Base-by-base conservation (phyloP, 2,113 vertebrate genomes). In the Dromas ardeola region DNA sequence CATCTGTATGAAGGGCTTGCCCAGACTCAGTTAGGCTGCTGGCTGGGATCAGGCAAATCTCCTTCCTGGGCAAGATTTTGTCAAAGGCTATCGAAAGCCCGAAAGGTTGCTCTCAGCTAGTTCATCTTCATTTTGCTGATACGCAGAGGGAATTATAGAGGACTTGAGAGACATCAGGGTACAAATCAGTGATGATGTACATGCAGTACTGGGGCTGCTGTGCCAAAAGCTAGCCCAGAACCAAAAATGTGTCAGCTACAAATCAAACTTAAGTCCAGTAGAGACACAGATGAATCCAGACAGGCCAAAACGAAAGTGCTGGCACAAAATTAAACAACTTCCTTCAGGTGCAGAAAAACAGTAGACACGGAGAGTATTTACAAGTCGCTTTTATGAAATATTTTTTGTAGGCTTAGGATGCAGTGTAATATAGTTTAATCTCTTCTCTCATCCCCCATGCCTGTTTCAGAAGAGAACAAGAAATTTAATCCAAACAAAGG, bases 401-500 rank as follows among this genome's bases (percentile, higher is more conserved):
- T 43, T 86, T 85, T 90, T 86, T 70, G 67, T 86, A 88, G 71
- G 50, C 82, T 95, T 93, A 38, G 50, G 83, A 76, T 91, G 56
- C 42, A 63, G 56, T 88, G 77, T 92, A 89, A 88, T 90, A 34
- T 15, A 74, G 67, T 91, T 94, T 87, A 86, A 95, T 94, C 89
- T 91, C 52, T 76, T 95, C 66, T 93, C 88, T 93, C 82, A 85
- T 93, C 21, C 78, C 77, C 15, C 36, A 23, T 93, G 91, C 81
- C 86, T 86, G 32, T 90, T 97, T 96, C 84, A 89, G 86, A 90
- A 83, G 36, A 95, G 91, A 97, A 90, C 92, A 93, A 93, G 94
- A 79, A 94, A 94, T 92, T 90, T 95, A 95, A 95, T 96, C 87
- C 87, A 94, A 95, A 96, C 86, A 97, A 94, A 92, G 87, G 89